Evolutionary conservation across 2,113 vertebrate genomes (phyloP), one percentile per base, ranked within the genome.

Genomic region (Neodon shergylaensis): DNA sequence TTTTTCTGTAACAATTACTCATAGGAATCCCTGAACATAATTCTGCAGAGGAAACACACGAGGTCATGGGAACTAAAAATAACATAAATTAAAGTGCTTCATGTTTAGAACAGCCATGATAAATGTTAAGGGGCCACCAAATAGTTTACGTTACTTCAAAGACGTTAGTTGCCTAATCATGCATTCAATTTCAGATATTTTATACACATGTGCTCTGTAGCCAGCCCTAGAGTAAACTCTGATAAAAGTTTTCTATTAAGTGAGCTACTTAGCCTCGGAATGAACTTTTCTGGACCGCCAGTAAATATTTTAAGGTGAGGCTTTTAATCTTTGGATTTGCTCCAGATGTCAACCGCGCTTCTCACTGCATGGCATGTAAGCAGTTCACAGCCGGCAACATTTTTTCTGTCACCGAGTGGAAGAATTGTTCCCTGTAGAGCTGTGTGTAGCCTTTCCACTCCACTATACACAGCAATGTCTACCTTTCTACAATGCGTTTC

Each of bases 221-320:
- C 39, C 44, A 91, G 74, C n/a, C 42, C 47, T 82, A 92, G 78
- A 85, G 39, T 86, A 88, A 96, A 94, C 68, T 42, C 86, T 93
- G 31, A 87, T 95, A 73, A 93, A 82, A 84, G 12, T 58, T 52
- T 95, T 93, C 47, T 91, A 17, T 78, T 94, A 72, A 82, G 74
- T n/a, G 93, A 87, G 61, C 92, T 95, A 47, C 61, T 94, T 95
- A 95, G 76, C 92, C 92, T 87, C 86, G 78, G 72, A 89, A 89
- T 86, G 93, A 97, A 93, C 88, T 90, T 95, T 31, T 77, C 12
- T 78, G 47, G 44, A 44, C 44, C 36, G 68, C n/a, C 47, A 83
- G 36, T 94, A 96, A 93, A 86, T 91, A 90, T 89, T 91, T 28
- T 82, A 96, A 85, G 52, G 68, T 83, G 82, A 92, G 88, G 72